These are phyloP conservation scores for Poecile montanus DNA, from an alignment of 2,797 vertebrate species.

Conservation along the genomic window DNA sequence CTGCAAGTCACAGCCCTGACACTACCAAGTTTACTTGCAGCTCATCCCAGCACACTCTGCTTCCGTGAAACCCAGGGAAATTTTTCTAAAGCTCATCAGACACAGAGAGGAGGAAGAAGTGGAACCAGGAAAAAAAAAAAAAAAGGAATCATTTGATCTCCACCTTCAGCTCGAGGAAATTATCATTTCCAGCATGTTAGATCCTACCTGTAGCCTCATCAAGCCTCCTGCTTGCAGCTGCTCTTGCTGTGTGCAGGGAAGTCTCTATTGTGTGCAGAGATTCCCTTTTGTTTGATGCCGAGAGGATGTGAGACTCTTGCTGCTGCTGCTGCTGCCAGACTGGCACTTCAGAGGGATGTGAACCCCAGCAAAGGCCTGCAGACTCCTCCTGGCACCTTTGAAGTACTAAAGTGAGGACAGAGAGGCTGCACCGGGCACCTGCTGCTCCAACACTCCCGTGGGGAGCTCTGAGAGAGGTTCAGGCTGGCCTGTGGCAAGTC, in stretches of 20 bases:
- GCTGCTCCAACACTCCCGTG: neutral
- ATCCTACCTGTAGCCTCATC: neutral
- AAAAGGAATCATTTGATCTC: neutral
- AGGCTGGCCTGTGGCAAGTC: neutral
- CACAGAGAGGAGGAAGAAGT: neutral
- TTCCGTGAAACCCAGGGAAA: neutral
- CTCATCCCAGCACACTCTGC: neutral
- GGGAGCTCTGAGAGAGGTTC: neutral
- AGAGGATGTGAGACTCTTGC: neutral
- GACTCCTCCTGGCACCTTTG: neutral
- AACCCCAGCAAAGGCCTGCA: neutral
- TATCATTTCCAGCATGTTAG: neutral
- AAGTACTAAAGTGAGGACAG: neutral
- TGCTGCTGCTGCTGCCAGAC: neutral
- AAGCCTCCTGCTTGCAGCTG: neutral
- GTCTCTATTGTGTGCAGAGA: neutral
- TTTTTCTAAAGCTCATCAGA: neutral
- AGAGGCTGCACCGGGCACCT: neutral
- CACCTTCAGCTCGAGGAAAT: neutral
- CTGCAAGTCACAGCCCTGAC: neutral
- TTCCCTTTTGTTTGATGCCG: slow-evolving; percentile 8
- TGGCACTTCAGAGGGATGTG: slow-evolving; percentile 15
- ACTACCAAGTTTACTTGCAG: neutral
- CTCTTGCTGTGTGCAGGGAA: neutral
- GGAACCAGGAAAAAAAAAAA: neutral